Evolutionary conservation across 1,140 invertebrate species (phyloP), one percentile per base, ranked within the genome.

Genomic region (Aradophagus sp.): DNA sequence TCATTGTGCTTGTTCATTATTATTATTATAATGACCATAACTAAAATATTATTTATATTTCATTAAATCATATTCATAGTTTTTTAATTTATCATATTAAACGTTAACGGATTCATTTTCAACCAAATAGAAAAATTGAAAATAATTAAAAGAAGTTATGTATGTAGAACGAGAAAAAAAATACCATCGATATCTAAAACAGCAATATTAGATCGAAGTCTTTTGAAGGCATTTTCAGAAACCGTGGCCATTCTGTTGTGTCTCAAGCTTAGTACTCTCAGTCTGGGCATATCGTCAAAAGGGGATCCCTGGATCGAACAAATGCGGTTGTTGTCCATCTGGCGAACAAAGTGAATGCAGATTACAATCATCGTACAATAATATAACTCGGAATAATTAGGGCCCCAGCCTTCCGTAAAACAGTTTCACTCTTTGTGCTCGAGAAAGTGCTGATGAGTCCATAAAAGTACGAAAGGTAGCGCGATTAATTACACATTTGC

Each of bases 141-240:
- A 5, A 23, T 4, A 23, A 23, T 8, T 4, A 23, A 4, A 23
- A 23, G 8, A 23, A 23, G 8, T 5, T 8, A 23, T 5, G 8
- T 23, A 10, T 31, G 29, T 31, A 31, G 5, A 6, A 31, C 5
- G n/a, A 31, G n/a, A 19, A 6, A 26, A 17, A 42, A 23, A 12
- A 93, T 65, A 94, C 93, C 93, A 83, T 95, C 93, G 50, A 96
- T 90, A 82, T 95, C 93, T 14, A 96, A 85, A 70, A 93, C 88
- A 5, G 93, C 93, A 42, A 95, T 92, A 55, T 93, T 95, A 32
- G 90, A 91, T 53, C 92, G 86, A 10, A 95, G 82, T 65, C 91
- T 90, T 48, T 90, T 88, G 69, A 95, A 93, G 0, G 90, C 90
- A n/a, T 84, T 85, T 79, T 95, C 93, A 1, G 90, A 87, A 35